These are phyloP conservation scores for Allophyes oxyacanthae DNA, from an alignment of 2,888 invertebrate genomes.

Conservation along the genomic window DNA sequence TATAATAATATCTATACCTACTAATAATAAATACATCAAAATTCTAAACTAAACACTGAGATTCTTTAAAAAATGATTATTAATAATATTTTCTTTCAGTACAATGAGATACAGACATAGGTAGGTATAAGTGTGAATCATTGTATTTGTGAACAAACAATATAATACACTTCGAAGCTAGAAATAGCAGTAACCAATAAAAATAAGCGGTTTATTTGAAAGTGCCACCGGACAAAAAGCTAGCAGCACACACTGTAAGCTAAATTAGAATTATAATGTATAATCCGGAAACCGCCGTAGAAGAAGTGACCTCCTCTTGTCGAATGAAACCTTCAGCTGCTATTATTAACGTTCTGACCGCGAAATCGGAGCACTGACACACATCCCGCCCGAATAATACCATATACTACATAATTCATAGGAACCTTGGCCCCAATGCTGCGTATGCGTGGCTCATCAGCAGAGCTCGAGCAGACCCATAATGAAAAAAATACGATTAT, in stretches of 20 bases:
- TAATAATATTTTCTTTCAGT: no score
- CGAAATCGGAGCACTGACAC: conserved; percentile 85
- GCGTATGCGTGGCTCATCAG: conserved; percentile 65
- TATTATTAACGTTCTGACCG: conserved; percentile 85
- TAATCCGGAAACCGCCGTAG: conserved; percentile 78
- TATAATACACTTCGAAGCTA: not conserved
- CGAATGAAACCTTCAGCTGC: conserved; percentile 83
- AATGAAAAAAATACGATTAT: conserved; percentile 51
- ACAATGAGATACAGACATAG: no score
- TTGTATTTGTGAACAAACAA: not conserved
- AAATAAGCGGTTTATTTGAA: conserved; percentile 16
- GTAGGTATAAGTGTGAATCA: not conserved
- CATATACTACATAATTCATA: conserved; percentile 88
- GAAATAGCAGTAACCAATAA: not conserved
- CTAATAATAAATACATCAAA: no score
- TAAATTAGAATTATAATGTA: conserved; percentile 62
- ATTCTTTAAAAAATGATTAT: no score
- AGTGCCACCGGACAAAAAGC: conserved; percentile 23
- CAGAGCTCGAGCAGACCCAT: conserved; percentile 50
- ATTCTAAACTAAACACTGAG: no score
- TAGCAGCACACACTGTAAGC: conserved; percentile 20
- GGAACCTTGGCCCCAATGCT: conserved; percentile 85
- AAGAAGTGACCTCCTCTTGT: conserved; percentile 81
- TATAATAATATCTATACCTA: no score
- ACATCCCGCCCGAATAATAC: conserved; percentile 86